phyloP scores from a whole-genome alignment of 2,888 invertebrate species.

The Torymus aiolomorphi region DNA sequence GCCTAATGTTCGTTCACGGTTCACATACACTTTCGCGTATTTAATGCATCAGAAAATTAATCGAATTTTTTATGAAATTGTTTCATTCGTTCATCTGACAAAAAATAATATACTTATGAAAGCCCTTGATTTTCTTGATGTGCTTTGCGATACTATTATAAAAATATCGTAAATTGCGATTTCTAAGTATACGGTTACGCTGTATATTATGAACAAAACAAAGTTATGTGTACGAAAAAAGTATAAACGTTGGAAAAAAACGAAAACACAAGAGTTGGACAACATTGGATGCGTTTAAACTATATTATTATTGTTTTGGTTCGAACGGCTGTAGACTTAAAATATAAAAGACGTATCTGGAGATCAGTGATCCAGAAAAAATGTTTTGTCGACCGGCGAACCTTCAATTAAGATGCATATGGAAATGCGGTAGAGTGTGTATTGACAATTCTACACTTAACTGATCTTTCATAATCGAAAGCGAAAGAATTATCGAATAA shows the following conservation, averaged over 20 bases:
- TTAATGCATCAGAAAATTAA: background rate
- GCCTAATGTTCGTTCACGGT: conserved; percentile 23
- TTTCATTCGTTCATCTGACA: background rate
- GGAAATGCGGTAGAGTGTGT: background rate
- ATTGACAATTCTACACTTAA: conserved; percentile 10
- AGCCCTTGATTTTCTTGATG: background rate
- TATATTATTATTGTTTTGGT: conserved; percentile 18
- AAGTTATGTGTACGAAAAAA: conserved; percentile 23
- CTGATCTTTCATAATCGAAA: background rate
- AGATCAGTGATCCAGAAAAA: background rate
- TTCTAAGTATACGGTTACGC: conserved; percentile 22
- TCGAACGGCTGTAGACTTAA: background rate
- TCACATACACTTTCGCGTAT: background rate
- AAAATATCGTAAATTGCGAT: conserved; percentile 6
- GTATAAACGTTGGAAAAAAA: conserved; percentile 28
- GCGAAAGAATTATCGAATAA: conserved; percentile 16
- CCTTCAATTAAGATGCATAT: background rate
- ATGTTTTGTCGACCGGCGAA: conserved; percentile 14
- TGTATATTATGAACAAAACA: conserved; percentile 22
- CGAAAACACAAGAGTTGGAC: conserved; percentile 21
- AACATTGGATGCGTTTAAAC: conserved; percentile 20
- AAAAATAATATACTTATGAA: background rate
- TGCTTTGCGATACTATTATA: conserved; percentile 29
- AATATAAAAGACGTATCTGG: conserved; percentile 5
- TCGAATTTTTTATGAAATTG: conserved; percentile 17